Conservation (phyloP, 1,140 invertebrate species). For the Choristoneura fumiferana region DNA sequence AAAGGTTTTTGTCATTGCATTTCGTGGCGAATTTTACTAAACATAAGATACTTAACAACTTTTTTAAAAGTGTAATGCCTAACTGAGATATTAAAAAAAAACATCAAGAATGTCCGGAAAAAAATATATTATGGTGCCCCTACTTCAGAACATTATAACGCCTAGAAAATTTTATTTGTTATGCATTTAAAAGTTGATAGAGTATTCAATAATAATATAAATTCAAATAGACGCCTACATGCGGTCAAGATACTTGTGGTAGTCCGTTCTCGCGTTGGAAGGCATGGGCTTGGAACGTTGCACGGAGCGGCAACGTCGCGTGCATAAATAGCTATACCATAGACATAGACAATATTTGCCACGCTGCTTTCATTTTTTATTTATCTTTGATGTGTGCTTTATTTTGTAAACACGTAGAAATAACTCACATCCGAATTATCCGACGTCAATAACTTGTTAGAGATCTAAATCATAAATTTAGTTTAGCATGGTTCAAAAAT, state of each 20-base stretch:
- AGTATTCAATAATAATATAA: constrained; percentile 14
- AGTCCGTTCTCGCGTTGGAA: not conserved
- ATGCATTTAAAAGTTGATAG: constrained; percentile 10
- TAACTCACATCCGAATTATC: too few species aligned
- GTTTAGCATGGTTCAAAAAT: too few species aligned
- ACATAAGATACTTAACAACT: too few species aligned
- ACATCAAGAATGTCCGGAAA: too few species aligned
- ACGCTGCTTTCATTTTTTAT: constrained; percentile 10
- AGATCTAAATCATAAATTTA: too few species aligned
- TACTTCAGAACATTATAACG: not conserved
- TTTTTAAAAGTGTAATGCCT: too few species aligned
- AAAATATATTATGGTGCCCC: too few species aligned
- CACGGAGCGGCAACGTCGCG: constrained; percentile 19
- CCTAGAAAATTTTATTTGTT: constrained; percentile 6
- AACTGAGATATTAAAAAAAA: too few species aligned
- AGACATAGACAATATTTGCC: constrained; percentile 2
- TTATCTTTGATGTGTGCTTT: not conserved
- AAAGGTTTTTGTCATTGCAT: constrained; percentile 8
- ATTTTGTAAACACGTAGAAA: too few species aligned
- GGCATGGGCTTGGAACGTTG: not conserved
- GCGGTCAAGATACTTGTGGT: constrained; percentile 17
- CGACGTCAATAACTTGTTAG: too few species aligned
- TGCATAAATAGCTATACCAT: constrained; percentile 5
- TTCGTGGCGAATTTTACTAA: not conserved
- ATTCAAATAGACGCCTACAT: constrained; percentile 18